A percentile compares a stretch with the other conserved stretches of the same genome.
These are phyloP conservation scores for Graptemys geographica DNA, from an alignment of 2,797 vertebrate genomes.

Conservation along the genomic window DNA sequence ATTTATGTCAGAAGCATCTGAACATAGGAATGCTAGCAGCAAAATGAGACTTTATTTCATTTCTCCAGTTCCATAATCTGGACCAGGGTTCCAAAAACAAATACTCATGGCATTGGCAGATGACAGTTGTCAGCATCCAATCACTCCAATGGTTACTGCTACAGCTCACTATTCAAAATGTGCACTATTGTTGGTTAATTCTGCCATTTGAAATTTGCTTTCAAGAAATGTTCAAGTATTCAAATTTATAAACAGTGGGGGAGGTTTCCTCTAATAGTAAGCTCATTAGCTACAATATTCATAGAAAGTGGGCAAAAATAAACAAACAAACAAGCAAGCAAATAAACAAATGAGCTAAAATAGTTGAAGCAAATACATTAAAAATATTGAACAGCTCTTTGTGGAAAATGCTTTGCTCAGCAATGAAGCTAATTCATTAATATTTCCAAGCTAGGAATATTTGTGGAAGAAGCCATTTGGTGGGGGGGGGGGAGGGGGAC, in stretches of 20 bases:
- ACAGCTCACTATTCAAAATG: not conserved
- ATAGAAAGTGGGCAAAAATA: not conserved
- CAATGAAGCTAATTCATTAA: slow-evolving; percentile 62
- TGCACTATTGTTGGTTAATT: slow-evolving; percentile 4
- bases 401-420: slow-evolving; percentile 60
- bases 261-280: not conserved
- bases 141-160: not conserved
- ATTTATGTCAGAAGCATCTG: slow-evolving; percentile 3
- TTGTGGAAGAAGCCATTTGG: slow-evolving; percentile 63
- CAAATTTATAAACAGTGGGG: not conserved
- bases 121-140: not conserved
- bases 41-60: not conserved
- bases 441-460: slow-evolving; percentile 57
- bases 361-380: slow-evolving; percentile 27
- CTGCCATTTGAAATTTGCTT: not conserved
- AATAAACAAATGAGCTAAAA: not conserved
- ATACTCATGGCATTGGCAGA: not conserved
- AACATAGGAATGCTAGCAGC: not conserved
- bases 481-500: slow-evolving; percentile 38
- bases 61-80: slow-evolving; percentile 1
- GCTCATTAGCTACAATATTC: not conserved
- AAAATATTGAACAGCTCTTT: slow-evolving; percentile 45
- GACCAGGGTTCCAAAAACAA: not conserved
- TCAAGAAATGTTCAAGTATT: not conserved
- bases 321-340: not conserved